A percentile compares a stretch with the other conserved stretches of the same genome.
Evolutionary conservation across 2,113 vertebrate species (phyloP).

Genomic region (Colaptes auratus): DNA sequence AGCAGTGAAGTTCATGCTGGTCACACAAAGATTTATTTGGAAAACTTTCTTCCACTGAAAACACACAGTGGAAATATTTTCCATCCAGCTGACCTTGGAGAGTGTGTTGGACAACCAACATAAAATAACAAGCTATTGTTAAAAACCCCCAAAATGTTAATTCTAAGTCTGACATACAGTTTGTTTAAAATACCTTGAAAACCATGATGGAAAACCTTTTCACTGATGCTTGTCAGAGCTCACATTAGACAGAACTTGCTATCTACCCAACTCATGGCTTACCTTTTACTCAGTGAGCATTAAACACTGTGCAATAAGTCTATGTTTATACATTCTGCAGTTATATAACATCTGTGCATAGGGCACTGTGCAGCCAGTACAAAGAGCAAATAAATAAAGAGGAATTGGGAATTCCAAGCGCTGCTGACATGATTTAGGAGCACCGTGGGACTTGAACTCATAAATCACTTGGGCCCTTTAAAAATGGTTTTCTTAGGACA

Average conservation of each 20-base stretch:
- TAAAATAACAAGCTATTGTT: constrained; percentile 9
- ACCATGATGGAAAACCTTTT: constrained; percentile 15
- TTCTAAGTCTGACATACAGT: background rate
- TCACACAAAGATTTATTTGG: constrained; percentile 24
- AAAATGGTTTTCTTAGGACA: background rate
- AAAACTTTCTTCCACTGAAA: constrained; percentile 7
- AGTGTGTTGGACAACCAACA: background rate
- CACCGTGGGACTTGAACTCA: background rate
- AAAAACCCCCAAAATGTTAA: background rate
- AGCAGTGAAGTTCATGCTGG: background rate
- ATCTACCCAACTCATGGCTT: background rate
- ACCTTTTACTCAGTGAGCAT: background rate
- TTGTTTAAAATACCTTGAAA: constrained; percentile 62
- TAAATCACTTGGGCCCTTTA: background rate
- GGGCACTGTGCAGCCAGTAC: background rate
- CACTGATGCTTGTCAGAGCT: constrained; percentile 24
- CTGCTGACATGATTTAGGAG: background rate
- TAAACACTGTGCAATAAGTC: background rate
- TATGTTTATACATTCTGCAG: background rate
- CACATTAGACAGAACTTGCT: constrained; percentile 4
- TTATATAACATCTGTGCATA: constrained; percentile 7
- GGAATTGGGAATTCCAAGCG: background rate
- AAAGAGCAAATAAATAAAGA: constrained; percentile 36
- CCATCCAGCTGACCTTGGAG: constrained; percentile 11
- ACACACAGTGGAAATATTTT: constrained; percentile 23